These are phyloP conservation scores for Typhlichthys subterraneus DNA, from an alignment of 2,797 vertebrate species.

Conservation along the genomic window DNA sequence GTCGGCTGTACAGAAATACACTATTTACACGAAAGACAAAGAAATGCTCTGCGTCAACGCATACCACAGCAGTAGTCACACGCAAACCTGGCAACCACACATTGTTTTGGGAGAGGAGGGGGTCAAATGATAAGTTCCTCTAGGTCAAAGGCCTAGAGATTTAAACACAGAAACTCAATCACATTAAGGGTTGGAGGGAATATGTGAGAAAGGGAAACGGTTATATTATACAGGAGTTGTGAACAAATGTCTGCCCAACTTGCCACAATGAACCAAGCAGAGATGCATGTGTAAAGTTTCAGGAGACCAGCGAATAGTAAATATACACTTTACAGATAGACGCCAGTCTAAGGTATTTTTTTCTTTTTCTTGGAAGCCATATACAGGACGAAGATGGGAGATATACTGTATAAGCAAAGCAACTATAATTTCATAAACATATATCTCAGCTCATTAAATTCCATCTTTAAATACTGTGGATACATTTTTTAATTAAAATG, in stretches of 20 bases:
- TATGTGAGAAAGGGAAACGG: background rate
- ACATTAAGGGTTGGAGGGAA: constrained; percentile 32
- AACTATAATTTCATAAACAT: constrained; percentile 92
- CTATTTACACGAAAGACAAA: constrained; percentile 79
- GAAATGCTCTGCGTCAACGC: constrained; percentile 46
- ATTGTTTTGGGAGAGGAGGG: constrained; percentile 13
- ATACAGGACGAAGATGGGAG: constrained; percentile 83
- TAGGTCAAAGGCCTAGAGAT: constrained; percentile 26
- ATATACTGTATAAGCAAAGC: constrained; percentile 88
- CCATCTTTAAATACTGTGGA: constrained; percentile 71
- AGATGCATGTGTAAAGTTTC: constrained; percentile 80
- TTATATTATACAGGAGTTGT: constrained; percentile 47
- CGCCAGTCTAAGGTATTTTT: constrained; percentile 74
- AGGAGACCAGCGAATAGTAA: constrained; percentile 81
- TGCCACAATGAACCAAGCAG: constrained; percentile 83
- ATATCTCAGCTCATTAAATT: constrained; percentile 83
- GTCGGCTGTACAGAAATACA: constrained; percentile 87
- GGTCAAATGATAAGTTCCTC: constrained; percentile 8
- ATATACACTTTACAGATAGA: constrained; percentile 84
- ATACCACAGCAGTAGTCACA: constrained; percentile 68
- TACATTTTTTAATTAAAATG: constrained; percentile 81
- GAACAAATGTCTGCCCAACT: constrained; percentile 77
- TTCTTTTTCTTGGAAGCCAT: constrained; percentile 71
- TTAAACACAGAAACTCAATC: constrained; percentile 54
- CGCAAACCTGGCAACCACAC: constrained; percentile 65